phyloP scores from a whole-genome alignment of 2,888 invertebrate genomes.

The Agrotis puta region DNA sequence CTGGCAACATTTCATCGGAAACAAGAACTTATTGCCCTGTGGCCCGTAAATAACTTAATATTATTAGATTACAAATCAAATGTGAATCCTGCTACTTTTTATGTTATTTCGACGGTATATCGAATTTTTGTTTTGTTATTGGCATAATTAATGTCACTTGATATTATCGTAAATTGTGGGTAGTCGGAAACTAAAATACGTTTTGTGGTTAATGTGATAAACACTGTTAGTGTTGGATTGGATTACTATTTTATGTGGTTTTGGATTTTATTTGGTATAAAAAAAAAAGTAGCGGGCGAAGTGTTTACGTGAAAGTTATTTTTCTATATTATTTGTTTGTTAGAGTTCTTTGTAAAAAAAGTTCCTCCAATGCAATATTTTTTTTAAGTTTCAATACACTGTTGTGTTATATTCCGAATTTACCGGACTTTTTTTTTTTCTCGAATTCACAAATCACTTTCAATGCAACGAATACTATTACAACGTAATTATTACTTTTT shows the following conservation, averaged over 20 bases:
- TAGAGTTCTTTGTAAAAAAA: too few relatives aligned
- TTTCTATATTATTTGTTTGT: too few relatives aligned
- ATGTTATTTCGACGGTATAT: constrained; percentile 44
- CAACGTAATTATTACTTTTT: too few relatives aligned
- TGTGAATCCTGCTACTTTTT: constrained; percentile 71
- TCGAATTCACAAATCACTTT: neutral
- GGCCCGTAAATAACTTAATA: constrained; percentile 86
- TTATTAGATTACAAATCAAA: constrained; percentile 87
- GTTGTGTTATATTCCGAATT: too few relatives aligned
- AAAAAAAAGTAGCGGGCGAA: too few relatives aligned
- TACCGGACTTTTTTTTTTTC: too few relatives aligned
- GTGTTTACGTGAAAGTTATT: too few relatives aligned
- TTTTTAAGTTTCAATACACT: too few relatives aligned
- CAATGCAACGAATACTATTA: neutral
- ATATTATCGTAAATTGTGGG: constrained; percentile 8
- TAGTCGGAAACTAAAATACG: constrained; percentile 2
- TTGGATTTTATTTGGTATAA: neutral
- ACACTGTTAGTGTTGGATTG: neutral
- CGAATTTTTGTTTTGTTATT: constrained; percentile 38
- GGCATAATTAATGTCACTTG: constrained; percentile 37
- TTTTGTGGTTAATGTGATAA: constrained; percentile 10
- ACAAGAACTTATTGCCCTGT: constrained; percentile 85
- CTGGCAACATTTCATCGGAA: constrained; percentile 86
- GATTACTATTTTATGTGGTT: constrained; percentile 6
- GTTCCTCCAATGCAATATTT: neutral